Conservation (phyloP, 2,888 invertebrate genomes). For the Clanis bilineata region DNA sequence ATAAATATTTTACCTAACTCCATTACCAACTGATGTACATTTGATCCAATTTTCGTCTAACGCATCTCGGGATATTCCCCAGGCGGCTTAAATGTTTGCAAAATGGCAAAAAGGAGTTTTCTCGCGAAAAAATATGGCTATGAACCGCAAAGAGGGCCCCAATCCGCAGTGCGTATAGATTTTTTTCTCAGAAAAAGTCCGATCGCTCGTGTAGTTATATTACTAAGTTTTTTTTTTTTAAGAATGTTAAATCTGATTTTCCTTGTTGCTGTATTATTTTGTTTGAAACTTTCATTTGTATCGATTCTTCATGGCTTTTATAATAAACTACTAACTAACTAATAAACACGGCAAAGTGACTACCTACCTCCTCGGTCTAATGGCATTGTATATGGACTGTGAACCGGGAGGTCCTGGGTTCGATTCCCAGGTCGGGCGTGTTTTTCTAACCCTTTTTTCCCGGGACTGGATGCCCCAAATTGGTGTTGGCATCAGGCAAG, state of each 20-base stretch:
- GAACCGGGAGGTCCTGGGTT: too few relatives aligned
- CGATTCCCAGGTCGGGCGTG: too few relatives aligned
- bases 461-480: too few relatives aligned
- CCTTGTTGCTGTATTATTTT: not conserved
- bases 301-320: too few relatives aligned
- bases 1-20: conserved; percentile 11
- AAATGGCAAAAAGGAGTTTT: conserved; percentile 42
- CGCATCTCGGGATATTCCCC: conserved; percentile 39
- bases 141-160: conserved; percentile 24
- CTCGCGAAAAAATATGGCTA: conserved; percentile 26
- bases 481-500: too few relatives aligned
- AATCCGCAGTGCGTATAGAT: conserved; percentile 21
- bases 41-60: conserved; percentile 37
- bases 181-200: not conserved
- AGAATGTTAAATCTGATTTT: not conserved
- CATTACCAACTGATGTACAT: conserved; percentile 9
- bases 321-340: too few relatives aligned
- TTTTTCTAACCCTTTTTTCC: too few relatives aligned
- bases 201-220: not conserved
- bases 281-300: not conserved
- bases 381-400: too few relatives aligned
- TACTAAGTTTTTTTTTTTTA: not conserved
- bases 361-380: too few relatives aligned
- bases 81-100: conserved; percentile 43
- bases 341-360: too few relatives aligned